phyloP scores from a whole-genome alignment of 2,113 vertebrate genomes.

The Sebastes fasciatus region DNA sequence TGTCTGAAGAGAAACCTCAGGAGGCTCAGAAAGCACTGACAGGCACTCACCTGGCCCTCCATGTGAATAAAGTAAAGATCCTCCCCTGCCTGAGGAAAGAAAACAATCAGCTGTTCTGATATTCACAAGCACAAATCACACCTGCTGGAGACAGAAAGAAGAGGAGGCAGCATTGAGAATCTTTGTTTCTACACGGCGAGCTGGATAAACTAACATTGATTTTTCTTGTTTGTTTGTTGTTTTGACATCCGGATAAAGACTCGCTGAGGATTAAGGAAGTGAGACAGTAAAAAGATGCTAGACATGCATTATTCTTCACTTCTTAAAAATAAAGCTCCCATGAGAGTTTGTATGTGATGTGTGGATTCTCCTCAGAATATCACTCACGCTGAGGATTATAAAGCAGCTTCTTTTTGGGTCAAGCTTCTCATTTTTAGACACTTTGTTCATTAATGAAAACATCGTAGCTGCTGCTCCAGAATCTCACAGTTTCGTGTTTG shows the following conservation, averaged over 20 bases:
- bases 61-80: conserved; percentile 44
- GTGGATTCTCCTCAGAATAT: conserved; percentile 16
- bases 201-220: conserved; percentile 38
- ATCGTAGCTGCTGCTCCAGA: conserved; percentile 4
- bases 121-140: conserved; percentile 33
- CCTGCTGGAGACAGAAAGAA: neutral
- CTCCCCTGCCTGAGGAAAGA: neutral
- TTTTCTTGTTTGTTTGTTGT: conserved; percentile 25
- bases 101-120: conserved; percentile 41
- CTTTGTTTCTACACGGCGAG: conserved; percentile 17
- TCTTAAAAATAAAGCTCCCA: conserved; percentile 11
- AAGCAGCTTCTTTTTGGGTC: conserved; percentile 7
- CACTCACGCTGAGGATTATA: conserved; percentile 6
- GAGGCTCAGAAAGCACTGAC: conserved; percentile 11
- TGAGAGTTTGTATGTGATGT: neutral
- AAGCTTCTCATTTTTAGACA: neutral
- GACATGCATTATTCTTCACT: conserved; percentile 25
- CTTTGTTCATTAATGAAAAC: conserved; percentile 21
- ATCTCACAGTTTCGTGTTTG: neutral
- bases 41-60: conserved; percentile 37
- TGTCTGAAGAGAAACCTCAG: conserved; percentile 40
- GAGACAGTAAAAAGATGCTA: conserved; percentile 21
- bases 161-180: neutral
- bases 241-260: conserved; percentile 50
- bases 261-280: conserved; percentile 33